These are phyloP conservation scores for Struthidea cinerea DNA, from an alignment of 2,113 vertebrate genomes.

Conservation along the genomic window DNA sequence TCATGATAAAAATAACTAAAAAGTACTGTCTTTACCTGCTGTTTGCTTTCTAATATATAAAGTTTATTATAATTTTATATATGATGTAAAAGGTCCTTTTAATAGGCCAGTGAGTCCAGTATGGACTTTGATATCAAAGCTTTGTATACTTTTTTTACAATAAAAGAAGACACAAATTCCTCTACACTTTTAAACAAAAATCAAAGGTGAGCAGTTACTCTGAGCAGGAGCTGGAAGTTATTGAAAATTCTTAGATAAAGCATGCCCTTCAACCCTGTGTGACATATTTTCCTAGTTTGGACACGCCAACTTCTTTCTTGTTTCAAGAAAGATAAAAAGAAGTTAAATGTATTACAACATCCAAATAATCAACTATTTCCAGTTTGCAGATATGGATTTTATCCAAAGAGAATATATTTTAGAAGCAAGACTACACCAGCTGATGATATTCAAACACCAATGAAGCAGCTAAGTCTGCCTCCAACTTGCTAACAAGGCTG, in stretches of 20 bases:
- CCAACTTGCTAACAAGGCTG: conserved; percentile 9
- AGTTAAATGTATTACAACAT: not conserved
- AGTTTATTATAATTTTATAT: not conserved
- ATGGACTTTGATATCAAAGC: not conserved
- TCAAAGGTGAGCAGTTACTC: not conserved
- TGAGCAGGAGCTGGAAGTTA: not conserved
- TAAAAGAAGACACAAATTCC: not conserved
- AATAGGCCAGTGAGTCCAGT: not conserved
- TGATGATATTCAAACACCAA: not conserved
- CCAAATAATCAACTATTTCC: not conserved
- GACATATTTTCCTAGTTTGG: not conserved
- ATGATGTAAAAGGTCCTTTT: not conserved
- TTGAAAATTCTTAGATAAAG: not conserved
- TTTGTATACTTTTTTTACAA: not conserved
- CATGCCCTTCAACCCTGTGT: not conserved
- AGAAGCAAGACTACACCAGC: not conserved
- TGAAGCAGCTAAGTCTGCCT: not conserved
- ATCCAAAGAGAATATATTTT: not conserved
- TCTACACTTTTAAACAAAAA: not conserved
- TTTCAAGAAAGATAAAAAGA: not conserved
- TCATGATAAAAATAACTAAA: not conserved
- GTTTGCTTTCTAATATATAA: not conserved
- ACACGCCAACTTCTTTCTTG: not conserved
- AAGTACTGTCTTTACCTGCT: not conserved
- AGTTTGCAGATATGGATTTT: not conserved